Evolutionary conservation across 1,140 invertebrate species (phyloP), one percentile per base, ranked within the genome.

Genomic region (Ceratina japonica): DNA sequence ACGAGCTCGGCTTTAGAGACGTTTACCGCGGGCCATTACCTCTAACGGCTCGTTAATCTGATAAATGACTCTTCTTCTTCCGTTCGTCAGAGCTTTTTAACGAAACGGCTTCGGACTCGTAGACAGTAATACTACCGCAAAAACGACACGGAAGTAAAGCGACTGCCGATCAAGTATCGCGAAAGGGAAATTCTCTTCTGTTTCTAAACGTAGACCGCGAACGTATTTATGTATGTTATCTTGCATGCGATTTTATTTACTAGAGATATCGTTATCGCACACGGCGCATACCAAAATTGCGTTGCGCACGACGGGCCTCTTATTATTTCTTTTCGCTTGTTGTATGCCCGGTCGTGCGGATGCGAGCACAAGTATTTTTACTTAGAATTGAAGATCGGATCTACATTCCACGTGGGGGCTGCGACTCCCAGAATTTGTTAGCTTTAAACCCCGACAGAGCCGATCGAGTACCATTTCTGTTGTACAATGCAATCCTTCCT

Each of bases 211-310:
- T 77, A 63, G 58, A 16, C 24, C 61, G 27, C 44, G 44, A 54
- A 49, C 15, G 18, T 68, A 61, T 15, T 16, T 37, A 44, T n/a
- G 58, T 78, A 78, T 78, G 68, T 78, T 78, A 78, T 52, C 27
- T 61, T 77, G 69, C 68, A 77, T 77, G 75, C 74, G 74, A 76
- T n/a, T 31, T n/a, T 63, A 62, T 77, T 52, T 44, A 63, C 7
- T 44, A 37, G 20, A 22, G 8, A 61, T 71, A 62, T 31, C 58
- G 66, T 71, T 72, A 72, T 54, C 68, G 18, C 68, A 71, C 68
- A 37, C 27, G 22, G 49, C 51, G 31, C 52, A 49, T 64, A 78
- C 69, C 75, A 78, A 78, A 78, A 78, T 64, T 49, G 51, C 75
- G 62, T 44, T 56, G 24, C 16, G 68, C 16, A 2, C 31, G n/a